Evolutionary conservation across 2,888 invertebrate genomes (phyloP), one percentile per base, ranked within the genome.

Genomic region (Leptarthrus brevirostris): DNA sequence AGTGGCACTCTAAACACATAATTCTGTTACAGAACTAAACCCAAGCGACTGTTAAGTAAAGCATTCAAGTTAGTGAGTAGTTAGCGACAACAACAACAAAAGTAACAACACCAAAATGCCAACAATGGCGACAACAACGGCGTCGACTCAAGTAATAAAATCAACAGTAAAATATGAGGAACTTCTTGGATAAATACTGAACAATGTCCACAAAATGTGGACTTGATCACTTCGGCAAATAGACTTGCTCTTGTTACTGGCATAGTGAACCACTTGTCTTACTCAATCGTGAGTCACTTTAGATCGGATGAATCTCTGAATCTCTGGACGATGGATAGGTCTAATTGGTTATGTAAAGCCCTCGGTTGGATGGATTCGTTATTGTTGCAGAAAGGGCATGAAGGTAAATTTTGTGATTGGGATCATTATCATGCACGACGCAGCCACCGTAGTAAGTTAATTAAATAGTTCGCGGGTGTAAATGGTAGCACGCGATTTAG

Each of bases 1-100:
- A 79, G 76, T 74, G 71, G 47, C 70, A 74, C 54, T 61, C 52
- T 74, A 77, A 77, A 78, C 54, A 77, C 44, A 64, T 14, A 44
- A n/a, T 72, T 61, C 54, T 64, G 76, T 64, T 56, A 26, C 40
- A 30, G 52, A 34, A 16, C 69, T 69, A 52, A 69, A 52, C 69
- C 4, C 5, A 3, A 52, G 34, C 22, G 30, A 34, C 69, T 69
- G 69, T 69, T 69, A 49, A 69, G 34, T 30, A 47, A 26, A 44
- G 34, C 69, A 69, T 69, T 69, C 69, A 69, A 30, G 53, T 72
- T 22, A 66, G 66, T 66, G 30, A 74, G 69, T 72, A 58, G 72
- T 72, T 74, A 74, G 72, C 61, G 47, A 26, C 24, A 54, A 14
- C 24, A 54, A 1, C 30, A 54, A 14, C 14, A 26, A 54, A n/a